phyloP scores from a whole-genome alignment of 2,113 vertebrate genomes.

The Chlorodrepanis virens region DNA sequence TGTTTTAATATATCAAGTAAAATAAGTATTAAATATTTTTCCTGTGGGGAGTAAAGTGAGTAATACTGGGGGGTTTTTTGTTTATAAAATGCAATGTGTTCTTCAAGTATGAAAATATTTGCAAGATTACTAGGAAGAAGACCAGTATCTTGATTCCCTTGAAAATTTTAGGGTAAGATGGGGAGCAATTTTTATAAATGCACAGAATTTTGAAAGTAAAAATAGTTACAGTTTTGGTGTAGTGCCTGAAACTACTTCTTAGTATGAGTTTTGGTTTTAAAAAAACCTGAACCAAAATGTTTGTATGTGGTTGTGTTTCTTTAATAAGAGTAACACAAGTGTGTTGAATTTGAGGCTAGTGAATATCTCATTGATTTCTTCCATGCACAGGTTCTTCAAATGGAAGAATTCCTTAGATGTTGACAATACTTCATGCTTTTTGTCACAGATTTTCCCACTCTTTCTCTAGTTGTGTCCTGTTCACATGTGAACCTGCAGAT shows the following conservation, averaged over 20 bases:
- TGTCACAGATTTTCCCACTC: not conserved
- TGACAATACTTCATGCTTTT: not conserved
- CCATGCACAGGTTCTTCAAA: not conserved
- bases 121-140: not conserved
- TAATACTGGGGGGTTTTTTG: not conserved
- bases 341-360: not conserved
- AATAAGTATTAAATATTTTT: not conserved
- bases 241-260: not conserved
- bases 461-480: not conserved
- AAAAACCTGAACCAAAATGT: not conserved
- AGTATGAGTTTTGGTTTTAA: not conserved
- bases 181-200: not conserved
- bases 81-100: not conserved
- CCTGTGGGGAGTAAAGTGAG: not conserved
- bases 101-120: not conserved
- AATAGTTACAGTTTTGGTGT: not conserved
- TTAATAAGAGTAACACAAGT: not conserved
- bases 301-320: not conserved
- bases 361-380: not conserved
- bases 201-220: not conserved
- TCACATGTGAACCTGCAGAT: not conserved
- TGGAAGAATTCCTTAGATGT: not conserved
- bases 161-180: not conserved
- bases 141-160: not conserved
- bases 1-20: not conserved